Percentiles rank a stretch among this genome's conserved stretches.
Conservation (phyloP, 2,797 vertebrate species). For the Acanthurus tractus region DNA sequence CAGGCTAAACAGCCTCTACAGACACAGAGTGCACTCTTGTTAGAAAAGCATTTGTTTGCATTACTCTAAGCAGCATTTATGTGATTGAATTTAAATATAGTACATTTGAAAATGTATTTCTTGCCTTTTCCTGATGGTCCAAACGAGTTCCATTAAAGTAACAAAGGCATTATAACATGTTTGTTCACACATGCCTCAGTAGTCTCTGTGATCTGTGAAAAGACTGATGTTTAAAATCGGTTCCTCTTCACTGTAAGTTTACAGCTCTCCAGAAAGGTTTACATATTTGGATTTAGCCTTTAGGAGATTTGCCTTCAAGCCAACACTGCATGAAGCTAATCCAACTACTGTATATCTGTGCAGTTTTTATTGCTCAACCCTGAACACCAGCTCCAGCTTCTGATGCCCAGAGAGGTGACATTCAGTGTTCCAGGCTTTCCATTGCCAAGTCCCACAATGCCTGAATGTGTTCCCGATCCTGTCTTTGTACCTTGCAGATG, state of each 20-base stretch:
- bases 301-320: neutral
- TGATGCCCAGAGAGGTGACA: slow-evolving; percentile 41
- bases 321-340: neutral
- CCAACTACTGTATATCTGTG: neutral
- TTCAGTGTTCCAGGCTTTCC: slow-evolving; percentile 5
- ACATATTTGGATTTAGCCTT: neutral
- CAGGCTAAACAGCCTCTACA: no score
- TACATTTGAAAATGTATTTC: no score
- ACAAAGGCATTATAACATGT: neutral
- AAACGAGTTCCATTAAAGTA: no score
- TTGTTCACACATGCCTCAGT: neutral
- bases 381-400: slow-evolving; percentile 17
- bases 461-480: slow-evolving; percentile 32
- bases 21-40: no score
- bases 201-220: neutral
- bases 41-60: no score
- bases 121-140: no score
- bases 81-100: no score
- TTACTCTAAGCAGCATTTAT: no score
- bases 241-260: neutral
- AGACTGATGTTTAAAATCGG: neutral
- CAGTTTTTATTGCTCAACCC: slow-evolving; percentile 1
- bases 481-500: slow-evolving; percentile 35
- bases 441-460: slow-evolving; percentile 49
- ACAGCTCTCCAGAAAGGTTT: neutral